Conservation (phyloP, 1,140 invertebrate genomes). For the Drosophila miranda region DNA sequence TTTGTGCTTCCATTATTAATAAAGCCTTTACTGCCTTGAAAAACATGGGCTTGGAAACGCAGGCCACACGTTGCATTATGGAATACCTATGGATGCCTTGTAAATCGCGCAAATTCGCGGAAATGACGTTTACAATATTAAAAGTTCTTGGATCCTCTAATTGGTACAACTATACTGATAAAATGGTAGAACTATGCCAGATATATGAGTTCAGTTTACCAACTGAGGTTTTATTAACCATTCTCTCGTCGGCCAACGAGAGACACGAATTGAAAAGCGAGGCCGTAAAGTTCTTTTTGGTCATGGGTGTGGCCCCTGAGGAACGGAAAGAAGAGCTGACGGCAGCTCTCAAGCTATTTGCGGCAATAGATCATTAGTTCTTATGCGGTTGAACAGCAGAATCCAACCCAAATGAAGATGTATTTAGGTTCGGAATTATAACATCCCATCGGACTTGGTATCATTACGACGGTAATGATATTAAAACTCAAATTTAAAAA, state of each 20-base stretch:
- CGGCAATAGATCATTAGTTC: no score
- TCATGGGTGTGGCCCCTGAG: no score
- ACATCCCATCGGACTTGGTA: no score
- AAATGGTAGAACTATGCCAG: conserved; percentile 18
- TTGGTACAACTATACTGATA: conserved; percentile 42
- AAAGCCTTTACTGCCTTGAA: conserved; percentile 19
- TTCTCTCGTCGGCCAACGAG: conserved; percentile 4
- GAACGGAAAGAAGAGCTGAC: no score
- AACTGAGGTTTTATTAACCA: background rate
- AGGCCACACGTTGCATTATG: conserved; percentile 9
- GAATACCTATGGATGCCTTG: conserved; percentile 31
- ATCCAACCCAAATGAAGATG: no score
- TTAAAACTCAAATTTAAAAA: background rate
- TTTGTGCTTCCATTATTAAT: background rate
- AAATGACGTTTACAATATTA: conserved; percentile 10
- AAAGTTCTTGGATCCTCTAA: conserved; percentile 22
- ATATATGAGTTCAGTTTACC: conserved; percentile 31
- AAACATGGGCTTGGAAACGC: background rate
- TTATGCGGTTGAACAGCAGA: no score
- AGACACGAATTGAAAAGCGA: no score
- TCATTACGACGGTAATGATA: no score
- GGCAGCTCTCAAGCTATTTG: no score
- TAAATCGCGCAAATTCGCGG: background rate
- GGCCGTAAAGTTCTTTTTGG: no score
- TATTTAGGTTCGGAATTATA: no score